A percentile compares a stretch with the other conserved stretches of the same genome.
Evolutionary conservation across 2,113 vertebrate genomes (phyloP).

Genomic region (Nymphicus hollandicus): DNA sequence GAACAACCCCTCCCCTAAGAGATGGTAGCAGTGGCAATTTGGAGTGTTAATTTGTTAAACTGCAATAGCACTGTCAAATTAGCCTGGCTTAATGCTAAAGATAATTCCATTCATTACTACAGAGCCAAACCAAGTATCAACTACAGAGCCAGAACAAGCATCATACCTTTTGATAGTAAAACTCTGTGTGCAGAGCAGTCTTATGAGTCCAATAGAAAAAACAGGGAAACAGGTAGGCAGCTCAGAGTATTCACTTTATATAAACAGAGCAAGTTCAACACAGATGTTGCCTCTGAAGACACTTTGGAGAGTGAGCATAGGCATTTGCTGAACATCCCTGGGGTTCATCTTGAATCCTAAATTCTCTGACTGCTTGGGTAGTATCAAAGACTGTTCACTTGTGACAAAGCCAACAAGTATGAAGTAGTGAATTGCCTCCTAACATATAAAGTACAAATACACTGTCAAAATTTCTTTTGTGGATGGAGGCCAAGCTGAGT

Average conservation of each 20-base stretch:
- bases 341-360: not conserved
- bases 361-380: not conserved
- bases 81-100: conserved; percentile 20
- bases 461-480: not conserved
- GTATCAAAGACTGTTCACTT: not conserved
- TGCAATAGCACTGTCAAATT: conserved; percentile 40
- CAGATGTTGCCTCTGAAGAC: not conserved
- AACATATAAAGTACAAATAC: not conserved
- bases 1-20: not conserved
- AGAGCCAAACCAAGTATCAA: not conserved
- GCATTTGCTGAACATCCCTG: not conserved
- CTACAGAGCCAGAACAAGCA: conserved; percentile 12
- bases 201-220: not conserved
- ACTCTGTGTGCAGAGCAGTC: not conserved
- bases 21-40: conserved; percentile 2
- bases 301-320: not conserved
- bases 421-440: not conserved
- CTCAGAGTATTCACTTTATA: not conserved
- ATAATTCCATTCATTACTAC: conserved; percentile 24
- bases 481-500: not conserved
- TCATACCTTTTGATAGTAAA: not conserved
- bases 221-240: not conserved
- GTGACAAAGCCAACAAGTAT: conserved; percentile 1
- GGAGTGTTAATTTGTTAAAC: conserved; percentile 48
- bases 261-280: not conserved